A percentile compares a stretch with the other conserved stretches of the same genome.
These are phyloP conservation scores for Ctenicera cuprea DNA, from an alignment of 2,888 invertebrate species.

Conservation along the genomic window DNA sequence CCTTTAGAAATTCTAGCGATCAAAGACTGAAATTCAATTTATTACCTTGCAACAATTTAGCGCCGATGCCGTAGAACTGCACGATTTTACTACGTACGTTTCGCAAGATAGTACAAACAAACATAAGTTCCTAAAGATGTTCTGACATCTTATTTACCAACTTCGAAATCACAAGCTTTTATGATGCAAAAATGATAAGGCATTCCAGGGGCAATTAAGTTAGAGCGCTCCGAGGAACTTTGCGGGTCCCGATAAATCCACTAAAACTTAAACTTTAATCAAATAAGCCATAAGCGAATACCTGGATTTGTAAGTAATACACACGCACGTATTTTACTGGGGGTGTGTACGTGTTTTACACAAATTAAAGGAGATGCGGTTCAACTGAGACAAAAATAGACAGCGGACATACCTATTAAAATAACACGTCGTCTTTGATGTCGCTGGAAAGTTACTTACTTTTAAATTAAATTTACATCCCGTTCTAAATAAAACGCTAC, in stretches of 20 bases:
- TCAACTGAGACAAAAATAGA: neutral
- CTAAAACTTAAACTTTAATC: constrained; percentile 51
- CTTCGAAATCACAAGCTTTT: constrained; percentile 40
- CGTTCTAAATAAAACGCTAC: constrained; percentile 9
- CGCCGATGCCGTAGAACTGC: neutral
- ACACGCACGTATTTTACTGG: constrained; percentile 34
- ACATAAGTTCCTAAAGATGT: constrained; percentile 36
- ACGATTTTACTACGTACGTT: constrained; percentile 2
- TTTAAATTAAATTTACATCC: constrained; percentile 27
- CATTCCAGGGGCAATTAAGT: constrained; percentile 48
- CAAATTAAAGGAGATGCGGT: neutral
- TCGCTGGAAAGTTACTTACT: neutral
- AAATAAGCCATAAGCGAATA: constrained; percentile 47
- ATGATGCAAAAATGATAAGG: constrained; percentile 48
- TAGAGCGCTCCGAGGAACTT: constrained; percentile 46
- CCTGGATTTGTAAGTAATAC: constrained; percentile 42
- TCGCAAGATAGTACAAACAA: constrained; percentile 9
- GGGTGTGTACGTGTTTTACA: constrained; percentile 1
- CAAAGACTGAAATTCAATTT: constrained; percentile 2
- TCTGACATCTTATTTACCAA: constrained; percentile 43
- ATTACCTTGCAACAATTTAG: constrained; percentile 12
- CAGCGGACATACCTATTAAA: constrained; percentile 3
- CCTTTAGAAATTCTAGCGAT: neutral
- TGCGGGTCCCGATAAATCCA: constrained; percentile 46
- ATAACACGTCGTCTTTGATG: constrained; percentile 7